Percentiles rank a stretch among this genome's conserved stretches.
Conservation (phyloP, 2,113 vertebrate species). For the Salvelinus namaycush region DNA sequence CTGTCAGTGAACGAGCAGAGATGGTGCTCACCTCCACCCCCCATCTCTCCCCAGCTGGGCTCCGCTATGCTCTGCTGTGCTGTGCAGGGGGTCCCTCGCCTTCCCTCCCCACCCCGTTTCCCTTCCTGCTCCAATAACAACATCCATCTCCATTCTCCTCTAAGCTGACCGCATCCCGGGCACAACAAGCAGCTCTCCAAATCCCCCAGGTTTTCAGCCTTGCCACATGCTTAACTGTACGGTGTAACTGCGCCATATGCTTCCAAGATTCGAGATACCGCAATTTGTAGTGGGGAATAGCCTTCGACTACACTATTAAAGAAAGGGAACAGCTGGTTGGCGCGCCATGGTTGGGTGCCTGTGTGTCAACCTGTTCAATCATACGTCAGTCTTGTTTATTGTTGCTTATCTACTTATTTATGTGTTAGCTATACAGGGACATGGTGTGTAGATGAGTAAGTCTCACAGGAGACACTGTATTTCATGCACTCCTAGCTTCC, state of each 20-base stretch:
- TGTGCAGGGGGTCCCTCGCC: not conserved
- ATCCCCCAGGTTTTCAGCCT: conserved; percentile 44
- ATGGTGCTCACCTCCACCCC: conserved; percentile 1
- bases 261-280: conserved; percentile 34
- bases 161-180: conserved; percentile 39
- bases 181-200: conserved; percentile 5
- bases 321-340: conserved; percentile 52
- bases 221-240: conserved; percentile 49
- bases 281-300: conserved; percentile 41
- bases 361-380: conserved; percentile 49
- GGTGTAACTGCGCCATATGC: conserved; percentile 48
- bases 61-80: not conserved
- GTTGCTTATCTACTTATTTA: conserved; percentile 30
- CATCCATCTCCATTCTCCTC: conserved; percentile 52
- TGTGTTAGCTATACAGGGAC: conserved; percentile 24
- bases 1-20: conserved; percentile 26
- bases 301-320: conserved; percentile 41
- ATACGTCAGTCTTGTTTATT: conserved; percentile 39
- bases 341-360: conserved; percentile 32
- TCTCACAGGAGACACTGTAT: not conserved
- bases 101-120: conserved; percentile 3
- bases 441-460: conserved; percentile 1
- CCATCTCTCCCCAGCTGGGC: not conserved
- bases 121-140: conserved; percentile 44
- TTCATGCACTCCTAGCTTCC: not conserved